Conservation (phyloP, 2,888 invertebrate species). For the Cepaea hortensis region DNA sequence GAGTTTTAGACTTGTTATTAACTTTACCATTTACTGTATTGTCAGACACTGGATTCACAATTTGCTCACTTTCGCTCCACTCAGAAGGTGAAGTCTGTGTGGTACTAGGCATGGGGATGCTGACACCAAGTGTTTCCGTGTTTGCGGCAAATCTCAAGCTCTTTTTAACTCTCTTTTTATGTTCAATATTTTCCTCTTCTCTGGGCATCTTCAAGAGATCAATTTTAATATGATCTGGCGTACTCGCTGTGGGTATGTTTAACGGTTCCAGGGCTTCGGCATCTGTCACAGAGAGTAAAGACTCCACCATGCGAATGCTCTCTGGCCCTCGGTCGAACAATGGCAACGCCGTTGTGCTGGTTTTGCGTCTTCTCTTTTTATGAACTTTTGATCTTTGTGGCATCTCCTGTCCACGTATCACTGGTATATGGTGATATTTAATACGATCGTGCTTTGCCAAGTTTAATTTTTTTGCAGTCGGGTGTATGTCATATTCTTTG, state of each 20-base stretch:
- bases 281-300: slow-evolving; percentile 8
- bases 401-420: not conserved
- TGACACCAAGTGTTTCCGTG: not conserved
- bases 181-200: not conserved
- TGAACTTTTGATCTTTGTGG: not conserved
- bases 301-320: slow-evolving; percentile 38
- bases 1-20: not conserved
- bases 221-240: not conserved
- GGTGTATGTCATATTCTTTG: not conserved
- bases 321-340: not conserved
- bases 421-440: not conserved
- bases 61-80: not conserved
- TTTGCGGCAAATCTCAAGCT: not conserved
- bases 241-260: not conserved
- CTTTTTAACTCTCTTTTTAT: not conserved
- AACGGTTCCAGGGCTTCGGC: not conserved
- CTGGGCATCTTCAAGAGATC: not conserved
- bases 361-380: not conserved
- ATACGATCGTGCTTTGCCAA: not conserved
- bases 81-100: not conserved
- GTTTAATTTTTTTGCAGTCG: not conserved
- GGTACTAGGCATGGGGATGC: too few relatives aligned
- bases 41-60: not conserved
- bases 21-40: not conserved
- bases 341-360: not conserved